Evolutionary conservation across 2,888 invertebrate species (phyloP), one percentile per base, ranked within the genome.

Genomic region (Ochlodes sylvanus): DNA sequence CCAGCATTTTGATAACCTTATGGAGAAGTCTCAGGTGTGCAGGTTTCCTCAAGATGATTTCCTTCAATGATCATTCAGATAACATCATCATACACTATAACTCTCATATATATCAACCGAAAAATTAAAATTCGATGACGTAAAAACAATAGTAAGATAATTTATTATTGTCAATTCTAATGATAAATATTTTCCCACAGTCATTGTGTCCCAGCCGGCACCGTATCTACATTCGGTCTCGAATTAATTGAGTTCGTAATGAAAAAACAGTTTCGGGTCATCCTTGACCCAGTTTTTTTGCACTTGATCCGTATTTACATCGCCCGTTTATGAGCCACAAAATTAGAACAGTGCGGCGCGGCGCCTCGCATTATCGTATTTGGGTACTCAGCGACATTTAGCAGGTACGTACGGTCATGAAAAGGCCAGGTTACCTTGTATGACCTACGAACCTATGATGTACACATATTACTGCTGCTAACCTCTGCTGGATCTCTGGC

Each of bases 341-440:
- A 66, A 66, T 66, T 70, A 69, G 68, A 67, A 44, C 69, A 67
- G n/a, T 5, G 27, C 27, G 27, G 58, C 58, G 63, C 54, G 57
- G 50, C 21, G 62, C 47, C 58, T 71, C 21, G 57, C 57, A 70
- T 68, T 68, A 70, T 69, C 69, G 68, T 63, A 65, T 69, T 70
- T 69, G 42, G 47, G 62, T 70, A 64, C 62, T 54, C 32, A 62
- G 55, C 63, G 17, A 62, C 44, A 9, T 47, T n/a, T n/a, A n/a
- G n/a, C 15, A 47, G 7, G 44, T 15, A 15, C 44, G 15, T 9
- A 63, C 34, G 61, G 65, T 68, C 42, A 41, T n/a, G 42, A 60
- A 54, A 12, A 14, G 42, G 17, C 15, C 50, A 57, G 10, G 19
- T 50, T 15, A 34, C 64, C 57, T 56, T 50, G 32, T 27, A 4